Evolutionary conservation across 2,888 invertebrate genomes (phyloP), one percentile per base, ranked within the genome.

Genomic region (Hydroisotoma schaefferi): DNA sequence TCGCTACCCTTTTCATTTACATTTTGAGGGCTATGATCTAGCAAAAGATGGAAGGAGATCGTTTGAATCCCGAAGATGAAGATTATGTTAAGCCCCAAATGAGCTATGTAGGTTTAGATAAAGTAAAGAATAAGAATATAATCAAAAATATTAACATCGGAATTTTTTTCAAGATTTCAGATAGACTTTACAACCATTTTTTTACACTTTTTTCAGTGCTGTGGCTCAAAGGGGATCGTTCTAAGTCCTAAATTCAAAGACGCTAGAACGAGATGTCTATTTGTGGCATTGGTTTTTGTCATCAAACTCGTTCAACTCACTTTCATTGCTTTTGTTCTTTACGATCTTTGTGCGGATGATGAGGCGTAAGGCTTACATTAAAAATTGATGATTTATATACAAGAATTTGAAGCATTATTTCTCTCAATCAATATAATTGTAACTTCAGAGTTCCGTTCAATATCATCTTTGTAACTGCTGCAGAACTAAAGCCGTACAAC

Each of bases 401-500:
- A 43, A n/a, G 10, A 18, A 18, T 6, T 43, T 43, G 43, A 43
- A 20, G 5, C 12, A 5, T 25, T 25, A 10, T 47, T 47, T n/a
- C n/a, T n/a, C n/a, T 37, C 29, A 18, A 18, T 49, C n/a, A 49
- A n/a, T 28, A 25, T 46, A 25, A 22, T 46, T 46, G 5, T 6
- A 6, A 46, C n/a, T 46, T 38, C 4, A 60, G 58, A 27, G 22
- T 46, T 8, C 57, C 61, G 15, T 63, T 63, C 40, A 51, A 63
- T 10, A 53, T 59, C 27, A 59, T 55, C 8, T 63, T 59, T 25
- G 49, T 63, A 6, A 57, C 57, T 2, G 27, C 57, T 4, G 51
- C 57, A 33, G 44, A 63, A 12, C 20, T 66, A n/a, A 58, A 58
- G 23, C 63, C 63, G 2, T 63, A 66, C 56, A 66, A 59, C 43